These are phyloP conservation scores for Drosophila gaucha DNA, from an alignment of 2,888 invertebrate species.

Conservation along the genomic window DNA sequence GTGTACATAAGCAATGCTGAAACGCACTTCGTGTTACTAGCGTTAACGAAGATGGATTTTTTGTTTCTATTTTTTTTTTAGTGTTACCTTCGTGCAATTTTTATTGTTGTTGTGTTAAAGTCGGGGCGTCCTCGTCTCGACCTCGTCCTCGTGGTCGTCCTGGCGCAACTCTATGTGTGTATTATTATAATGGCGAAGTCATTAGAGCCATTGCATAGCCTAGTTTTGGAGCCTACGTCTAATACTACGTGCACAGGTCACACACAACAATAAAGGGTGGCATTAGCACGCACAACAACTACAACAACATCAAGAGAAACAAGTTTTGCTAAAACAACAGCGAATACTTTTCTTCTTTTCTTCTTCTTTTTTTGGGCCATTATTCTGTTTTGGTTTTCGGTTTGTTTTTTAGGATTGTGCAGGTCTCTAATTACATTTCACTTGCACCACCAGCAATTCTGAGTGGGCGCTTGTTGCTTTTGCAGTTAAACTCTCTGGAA, in stretches of 20 bases:
- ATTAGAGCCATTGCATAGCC: constrained; percentile 76
- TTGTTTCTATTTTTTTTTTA: background rate
- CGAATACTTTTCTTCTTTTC: constrained; percentile 34
- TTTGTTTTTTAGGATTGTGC: constrained; percentile 28
- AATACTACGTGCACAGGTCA: constrained; percentile 41
- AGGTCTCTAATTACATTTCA: constrained; percentile 62
- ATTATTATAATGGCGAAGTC: constrained; percentile 73
- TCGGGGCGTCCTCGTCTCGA: constrained; percentile 60
- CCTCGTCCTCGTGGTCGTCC: constrained; percentile 49
- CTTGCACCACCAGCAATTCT: constrained; percentile 24
- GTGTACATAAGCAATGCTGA: constrained; percentile 14
- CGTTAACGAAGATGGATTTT: constrained; percentile 75
- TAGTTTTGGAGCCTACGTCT: constrained; percentile 53
- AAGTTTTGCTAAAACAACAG: constrained; percentile 34
- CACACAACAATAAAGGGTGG: constrained; percentile 60
- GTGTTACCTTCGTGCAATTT: constrained; percentile 64
- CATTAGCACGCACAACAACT: constrained; percentile 69
- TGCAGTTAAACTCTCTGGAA: constrained; percentile 27
- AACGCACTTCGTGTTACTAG: constrained; percentile 72
- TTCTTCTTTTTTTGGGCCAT: constrained; percentile 52
- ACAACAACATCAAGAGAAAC: constrained; percentile 17
- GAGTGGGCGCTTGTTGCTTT: constrained; percentile 55
- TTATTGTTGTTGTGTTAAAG: constrained; percentile 41
- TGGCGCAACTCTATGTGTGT: constrained; percentile 45
- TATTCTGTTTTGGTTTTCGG: constrained; percentile 30